phyloP scores from a whole-genome alignment of 2,888 invertebrate species.

The Hemithea aestivaria region DNA sequence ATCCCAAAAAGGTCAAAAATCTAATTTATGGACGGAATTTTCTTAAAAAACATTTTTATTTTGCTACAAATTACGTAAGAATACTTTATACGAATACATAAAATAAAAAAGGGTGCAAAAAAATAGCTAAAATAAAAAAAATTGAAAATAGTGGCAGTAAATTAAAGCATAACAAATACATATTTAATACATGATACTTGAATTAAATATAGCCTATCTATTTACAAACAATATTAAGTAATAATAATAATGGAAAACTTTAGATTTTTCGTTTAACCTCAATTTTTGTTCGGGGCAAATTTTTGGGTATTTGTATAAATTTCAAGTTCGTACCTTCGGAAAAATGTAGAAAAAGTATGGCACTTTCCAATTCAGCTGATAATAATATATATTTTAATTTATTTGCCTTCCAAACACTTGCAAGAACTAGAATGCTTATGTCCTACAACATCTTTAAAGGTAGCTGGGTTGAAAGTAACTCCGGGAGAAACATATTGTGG shows the following conservation, averaged over 20 bases:
- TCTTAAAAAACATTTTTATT: constrained; percentile 39
- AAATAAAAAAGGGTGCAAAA: constrained; percentile 3
- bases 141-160: constrained; percentile 24
- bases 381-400: constrained; percentile 20
- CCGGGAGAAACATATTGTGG: constrained; percentile 63
- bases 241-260: constrained; percentile 22
- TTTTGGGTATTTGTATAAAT: no score
- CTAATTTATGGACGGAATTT: constrained; percentile 50
- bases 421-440: constrained; percentile 60
- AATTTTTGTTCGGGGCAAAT: not conserved
- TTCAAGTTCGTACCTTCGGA: not conserved
- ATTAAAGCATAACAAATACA: constrained; percentile 14
- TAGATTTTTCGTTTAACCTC: not conserved
- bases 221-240: constrained; percentile 44
- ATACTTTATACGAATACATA: constrained; percentile 11
- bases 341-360: constrained; percentile 38
- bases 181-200: constrained; percentile 15
- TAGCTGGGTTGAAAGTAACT: constrained; percentile 53
- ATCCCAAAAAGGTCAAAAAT: constrained; percentile 64
- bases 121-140: constrained; percentile 11
- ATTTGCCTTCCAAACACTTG: constrained; percentile 63
- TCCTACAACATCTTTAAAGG: constrained; percentile 51
- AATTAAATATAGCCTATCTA: constrained; percentile 42
- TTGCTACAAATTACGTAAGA: constrained; percentile 22
- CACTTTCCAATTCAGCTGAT: constrained; percentile 42